Evolutionary conservation across 2,113 vertebrate genomes (phyloP), one percentile per base, ranked within the genome.

Genomic region (Gavia stellata): DNA sequence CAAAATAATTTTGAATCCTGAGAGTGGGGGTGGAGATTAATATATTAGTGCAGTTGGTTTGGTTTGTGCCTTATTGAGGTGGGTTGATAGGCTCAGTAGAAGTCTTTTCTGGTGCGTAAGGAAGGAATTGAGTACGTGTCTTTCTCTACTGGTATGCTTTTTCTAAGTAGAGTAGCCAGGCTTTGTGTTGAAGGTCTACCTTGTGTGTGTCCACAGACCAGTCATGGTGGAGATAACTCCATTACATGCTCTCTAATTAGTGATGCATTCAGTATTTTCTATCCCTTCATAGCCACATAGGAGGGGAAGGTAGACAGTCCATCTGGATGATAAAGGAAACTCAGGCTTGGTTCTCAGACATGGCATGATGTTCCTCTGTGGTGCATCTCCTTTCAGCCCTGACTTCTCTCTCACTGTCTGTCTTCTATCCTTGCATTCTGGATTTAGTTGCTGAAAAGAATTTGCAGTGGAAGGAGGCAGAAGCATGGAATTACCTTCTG

Each of bases 261-360:
- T 12, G 38, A 8, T 85, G 36, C 53, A 36, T 90, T 90, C 66
- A 90, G 21, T 92, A 44, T 79, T 95, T 95, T 95, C 74, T 74
- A 75, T 95, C 52, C 61, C 47, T 85, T 80, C 1, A 0, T 80
- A 81, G 83, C 55, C 21, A 34, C 17, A 1, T 49, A 88, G 77
- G 36, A 75, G 18, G 53, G 40, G 16, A 73, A 86, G n/a, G 53
- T 40, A 82, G 62, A 56, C 61, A 67, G 38, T 55, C 42, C 87
- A 5, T 67, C 79, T 86, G 49, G 31, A 84, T 14, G n/a, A 33
- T 61, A 63, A 92, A 56, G 36, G 28, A 86, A 66, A 23, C 71
- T 74, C 28, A 16, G 81, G 29, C 52, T 67, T 90, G 61, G 40
- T 59, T n/a, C 62, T 47, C 1, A 1, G 42, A 1, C 42, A 11